Evolutionary conservation across 2,888 invertebrate species (phyloP), one percentile per base, ranked within the genome.

Genomic region (Drosophila cognata): DNA sequence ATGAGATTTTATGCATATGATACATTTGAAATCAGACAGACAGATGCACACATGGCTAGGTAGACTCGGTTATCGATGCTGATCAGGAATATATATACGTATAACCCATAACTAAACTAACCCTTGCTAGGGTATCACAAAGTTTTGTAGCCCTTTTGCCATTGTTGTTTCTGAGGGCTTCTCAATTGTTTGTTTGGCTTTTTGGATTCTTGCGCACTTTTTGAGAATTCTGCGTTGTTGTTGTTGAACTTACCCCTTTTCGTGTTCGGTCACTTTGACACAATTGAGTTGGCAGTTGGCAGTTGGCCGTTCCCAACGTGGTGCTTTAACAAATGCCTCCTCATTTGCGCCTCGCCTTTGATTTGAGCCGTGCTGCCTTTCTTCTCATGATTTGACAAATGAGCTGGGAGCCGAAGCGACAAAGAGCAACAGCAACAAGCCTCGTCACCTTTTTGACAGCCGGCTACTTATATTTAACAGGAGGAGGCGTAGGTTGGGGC

Each of bases 401-500:
- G 89, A 79, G 72, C 43, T 64, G 71, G 21, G 29, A 16, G 46
- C 56, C 53, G 51, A 51, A 41, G 70, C 29, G 63, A 48, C 38
- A 29, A 36, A 29, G 5, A 43, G 2, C 38, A 58, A 52, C 67
- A 53, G 55, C 35, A 57, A 81, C 64, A 81, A 68, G 88, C 73
- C 68, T 89, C 88, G 88, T 89, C 85, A 89, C 85, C 89, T 86
- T 86, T 84, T 61, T 81, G 88, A 86, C 88, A 80, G 73, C n/a
- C 36, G 11, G 63, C 65, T 53, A 67, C 71, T 74, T 78, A 67
- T 43, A 72, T 63, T 53, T 61, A 60, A 57, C 28, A 38, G 8
- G 28, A 33, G 41, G 13, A 11, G 21, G 21, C 0, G 13, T 0
- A 1, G 10, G 28, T 3, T 41, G 33, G 28, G 55, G 35, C 11